phyloP scores from a whole-genome alignment of 2,888 invertebrate genomes.

The Herminia tarsipennalis region DNA sequence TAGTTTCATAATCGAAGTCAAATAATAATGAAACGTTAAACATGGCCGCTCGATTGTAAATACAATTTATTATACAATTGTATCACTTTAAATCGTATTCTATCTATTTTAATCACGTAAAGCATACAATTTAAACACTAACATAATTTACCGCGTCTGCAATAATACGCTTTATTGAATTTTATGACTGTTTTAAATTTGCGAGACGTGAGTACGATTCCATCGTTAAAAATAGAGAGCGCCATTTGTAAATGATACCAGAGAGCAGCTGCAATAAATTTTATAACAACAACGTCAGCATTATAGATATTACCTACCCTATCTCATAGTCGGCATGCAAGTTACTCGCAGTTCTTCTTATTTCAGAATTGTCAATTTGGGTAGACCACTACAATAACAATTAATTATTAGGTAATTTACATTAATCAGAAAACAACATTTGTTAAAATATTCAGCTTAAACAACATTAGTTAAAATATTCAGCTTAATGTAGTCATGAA shows the following conservation, averaged over 20 bases:
- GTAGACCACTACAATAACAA: too few relatives aligned
- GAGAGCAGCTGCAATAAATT: conserved; percentile 40
- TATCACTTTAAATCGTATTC: conserved; percentile 38
- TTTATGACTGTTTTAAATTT: conserved; percentile 48
- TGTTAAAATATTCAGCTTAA: too few relatives aligned
- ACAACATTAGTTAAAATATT: too few relatives aligned
- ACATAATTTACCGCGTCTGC: conserved; percentile 45
- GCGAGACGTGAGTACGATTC: conserved; percentile 40
- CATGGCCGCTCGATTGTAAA: conserved; percentile 19
- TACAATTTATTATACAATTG: conserved; percentile 28
- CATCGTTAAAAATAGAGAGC: conserved; percentile 45
- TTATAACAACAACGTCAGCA: conserved; percentile 19
- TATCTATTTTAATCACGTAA: conserved; percentile 35
- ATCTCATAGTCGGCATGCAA: too few relatives aligned
- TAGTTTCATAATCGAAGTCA: conserved; percentile 12
- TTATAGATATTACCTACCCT: too few relatives aligned
- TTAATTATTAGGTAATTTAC: too few relatives aligned
- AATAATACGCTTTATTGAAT: conserved; percentile 54
- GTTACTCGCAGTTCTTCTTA: too few relatives aligned
- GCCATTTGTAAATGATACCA: conserved; percentile 42
- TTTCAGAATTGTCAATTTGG: too few relatives aligned
- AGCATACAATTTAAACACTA: conserved; percentile 44
- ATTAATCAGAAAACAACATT: too few relatives aligned
- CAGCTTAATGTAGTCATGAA: too few relatives aligned
- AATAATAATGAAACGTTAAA: conserved; percentile 24